Conservation (phyloP, 2,113 vertebrate species). For the Rhinolophus ferrumequinum region DNA sequence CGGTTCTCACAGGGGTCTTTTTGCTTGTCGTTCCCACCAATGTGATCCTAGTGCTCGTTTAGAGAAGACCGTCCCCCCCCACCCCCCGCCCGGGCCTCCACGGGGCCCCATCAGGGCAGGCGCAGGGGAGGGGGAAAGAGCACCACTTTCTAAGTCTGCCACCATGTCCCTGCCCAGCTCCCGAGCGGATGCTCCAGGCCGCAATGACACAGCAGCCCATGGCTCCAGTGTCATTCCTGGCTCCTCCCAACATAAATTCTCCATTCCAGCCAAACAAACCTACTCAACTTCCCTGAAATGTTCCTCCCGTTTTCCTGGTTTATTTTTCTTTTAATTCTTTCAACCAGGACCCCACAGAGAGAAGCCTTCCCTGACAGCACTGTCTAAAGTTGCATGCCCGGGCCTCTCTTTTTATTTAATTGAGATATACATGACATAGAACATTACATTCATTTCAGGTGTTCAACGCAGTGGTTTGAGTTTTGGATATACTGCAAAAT, state of each 20-base stretch:
- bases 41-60: not conserved
- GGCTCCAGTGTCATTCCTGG: not conserved
- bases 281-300: not conserved
- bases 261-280: not conserved
- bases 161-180: not conserved
- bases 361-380: not conserved
- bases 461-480: not conserved
- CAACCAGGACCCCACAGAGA: not conserved
- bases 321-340: conserved; percentile 43
- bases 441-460: not conserved
- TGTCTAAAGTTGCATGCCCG: no score
- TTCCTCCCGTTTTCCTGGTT: conserved; percentile 28
- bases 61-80: not conserved
- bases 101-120: not conserved
- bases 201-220: not conserved
- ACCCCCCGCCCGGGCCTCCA: not conserved
- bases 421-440: not conserved
- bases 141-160: not conserved
- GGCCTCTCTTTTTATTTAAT: not conserved
- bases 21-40: not conserved
- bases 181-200: not conserved
- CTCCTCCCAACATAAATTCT: not conserved
- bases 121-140: not conserved
- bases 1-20: not conserved
- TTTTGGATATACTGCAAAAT: not conserved